Percentiles rank a stretch among this genome's conserved stretches.
phyloP scores from a whole-genome alignment of 2,797 vertebrate genomes.

The Enteromius anoplus region DNA sequence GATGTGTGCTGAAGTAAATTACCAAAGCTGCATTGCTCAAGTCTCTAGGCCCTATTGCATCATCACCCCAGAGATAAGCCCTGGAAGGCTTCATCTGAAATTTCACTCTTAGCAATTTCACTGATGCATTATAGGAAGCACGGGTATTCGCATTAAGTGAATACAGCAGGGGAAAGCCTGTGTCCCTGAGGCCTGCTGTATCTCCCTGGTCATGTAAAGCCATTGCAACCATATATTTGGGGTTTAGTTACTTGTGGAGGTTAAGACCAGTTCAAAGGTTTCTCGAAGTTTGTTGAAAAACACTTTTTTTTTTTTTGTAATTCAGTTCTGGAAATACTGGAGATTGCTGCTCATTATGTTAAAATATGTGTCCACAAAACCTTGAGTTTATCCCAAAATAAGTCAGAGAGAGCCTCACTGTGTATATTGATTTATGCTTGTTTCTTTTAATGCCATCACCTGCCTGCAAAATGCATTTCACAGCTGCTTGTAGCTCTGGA shows the following conservation, averaged over 20 bases:
- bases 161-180: conserved; percentile 11
- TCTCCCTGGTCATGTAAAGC: background rate
- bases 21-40: conserved; percentile 7
- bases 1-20: conserved; percentile 30
- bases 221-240: background rate
- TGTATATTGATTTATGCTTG: background rate
- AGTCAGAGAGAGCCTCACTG: background rate
- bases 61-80: conserved; percentile 33
- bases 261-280: background rate
- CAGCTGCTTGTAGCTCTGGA: background rate
- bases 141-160: conserved; percentile 9
- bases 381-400: background rate
- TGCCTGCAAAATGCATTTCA: background rate
- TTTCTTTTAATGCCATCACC: background rate
- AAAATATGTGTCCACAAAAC: background rate
- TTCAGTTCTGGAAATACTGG: conserved; percentile 1
- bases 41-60: conserved; percentile 32
- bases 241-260: background rate
- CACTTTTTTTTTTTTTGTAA: background rate
- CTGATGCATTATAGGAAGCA: conserved; percentile 32
- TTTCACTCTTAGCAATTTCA: conserved; percentile 35
- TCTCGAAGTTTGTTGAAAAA: background rate
- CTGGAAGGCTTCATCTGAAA: conserved; percentile 18
- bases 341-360: conserved; percentile 7
- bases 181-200: conserved; percentile 15